Conservation (phyloP, 2,888 invertebrate genomes). For the Emmelina monodactyla region DNA sequence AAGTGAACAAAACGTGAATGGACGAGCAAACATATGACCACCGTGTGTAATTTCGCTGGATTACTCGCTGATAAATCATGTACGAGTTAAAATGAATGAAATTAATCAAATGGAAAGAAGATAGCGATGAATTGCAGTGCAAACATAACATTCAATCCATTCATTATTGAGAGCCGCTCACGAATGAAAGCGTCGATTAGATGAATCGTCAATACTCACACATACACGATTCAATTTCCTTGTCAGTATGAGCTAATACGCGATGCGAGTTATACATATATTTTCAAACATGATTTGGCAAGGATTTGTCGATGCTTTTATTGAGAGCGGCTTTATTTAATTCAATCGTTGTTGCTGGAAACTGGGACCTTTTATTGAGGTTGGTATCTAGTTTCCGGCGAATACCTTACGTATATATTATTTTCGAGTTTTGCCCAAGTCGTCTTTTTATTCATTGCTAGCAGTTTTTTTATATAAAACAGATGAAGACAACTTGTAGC, state of each 20-base stretch:
- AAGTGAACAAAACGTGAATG: constrained; percentile 57
- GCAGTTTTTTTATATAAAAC: no score
- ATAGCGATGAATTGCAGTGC: constrained; percentile 23
- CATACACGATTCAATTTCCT: background rate
- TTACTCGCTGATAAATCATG: constrained; percentile 32
- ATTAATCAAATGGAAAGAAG: constrained; percentile 15
- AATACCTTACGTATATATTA: no score
- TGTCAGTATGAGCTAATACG: background rate
- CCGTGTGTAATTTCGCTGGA: constrained; percentile 65
- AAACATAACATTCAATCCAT: constrained; percentile 2
- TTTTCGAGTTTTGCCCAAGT: no score
- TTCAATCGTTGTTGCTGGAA: no score
- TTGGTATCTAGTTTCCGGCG: no score
- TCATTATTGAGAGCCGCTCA: background rate
- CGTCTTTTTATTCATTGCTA: no score
- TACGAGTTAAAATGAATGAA: constrained; percentile 18
- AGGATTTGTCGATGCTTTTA: background rate
- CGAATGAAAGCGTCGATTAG: background rate
- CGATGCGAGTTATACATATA: no score
- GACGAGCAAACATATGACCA: constrained; percentile 62
- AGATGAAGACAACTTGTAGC: no score
- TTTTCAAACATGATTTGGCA: no score
- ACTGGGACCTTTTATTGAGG: no score
- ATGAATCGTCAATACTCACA: background rate
- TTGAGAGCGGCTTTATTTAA: background rate